These are phyloP conservation scores for Styela clava DNA, from an alignment of 23 tunicate genomes.

Conservation along the genomic window DNA sequence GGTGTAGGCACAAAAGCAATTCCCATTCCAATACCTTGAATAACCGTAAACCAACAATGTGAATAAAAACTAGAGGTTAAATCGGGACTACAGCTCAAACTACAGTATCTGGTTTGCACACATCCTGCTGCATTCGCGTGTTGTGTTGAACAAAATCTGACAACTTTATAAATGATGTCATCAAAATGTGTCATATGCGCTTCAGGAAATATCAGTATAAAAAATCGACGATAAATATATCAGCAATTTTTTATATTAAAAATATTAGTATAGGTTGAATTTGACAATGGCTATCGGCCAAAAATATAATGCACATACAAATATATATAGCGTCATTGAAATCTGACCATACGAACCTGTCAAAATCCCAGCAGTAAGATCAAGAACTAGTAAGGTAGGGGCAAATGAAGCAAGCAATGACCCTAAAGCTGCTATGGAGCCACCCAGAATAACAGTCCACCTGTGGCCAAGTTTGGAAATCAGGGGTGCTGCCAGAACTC, in stretches of 20 bases:
- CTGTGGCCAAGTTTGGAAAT: slow-evolving; percentile 69
- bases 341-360: slow-evolving; percentile 69
- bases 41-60: neutral
- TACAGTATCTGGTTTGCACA: too few species aligned
- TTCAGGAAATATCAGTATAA: too few species aligned
- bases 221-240: too few species aligned
- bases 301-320: too few species aligned
- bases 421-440: slow-evolving; percentile 44
- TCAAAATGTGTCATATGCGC: too few species aligned
- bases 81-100: neutral
- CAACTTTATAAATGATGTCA: too few species aligned
- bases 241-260: too few species aligned
- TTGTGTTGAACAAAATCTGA: too few species aligned
- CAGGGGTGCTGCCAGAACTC: slow-evolving; percentile 50
- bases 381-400: slow-evolving; percentile 40
- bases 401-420: slow-evolving; percentile 42
- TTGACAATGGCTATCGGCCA: too few species aligned
- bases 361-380: slow-evolving; percentile 52
- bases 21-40: slow-evolving; percentile 72
- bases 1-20: slow-evolving; percentile 79
- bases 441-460: slow-evolving; percentile 55
- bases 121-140: too few species aligned
- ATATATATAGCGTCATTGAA: too few species aligned
- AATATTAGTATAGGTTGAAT: too few species aligned
- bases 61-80: neutral